Conservation (phyloP, 2,888 invertebrate genomes). For the Cancer borealis region DNA sequence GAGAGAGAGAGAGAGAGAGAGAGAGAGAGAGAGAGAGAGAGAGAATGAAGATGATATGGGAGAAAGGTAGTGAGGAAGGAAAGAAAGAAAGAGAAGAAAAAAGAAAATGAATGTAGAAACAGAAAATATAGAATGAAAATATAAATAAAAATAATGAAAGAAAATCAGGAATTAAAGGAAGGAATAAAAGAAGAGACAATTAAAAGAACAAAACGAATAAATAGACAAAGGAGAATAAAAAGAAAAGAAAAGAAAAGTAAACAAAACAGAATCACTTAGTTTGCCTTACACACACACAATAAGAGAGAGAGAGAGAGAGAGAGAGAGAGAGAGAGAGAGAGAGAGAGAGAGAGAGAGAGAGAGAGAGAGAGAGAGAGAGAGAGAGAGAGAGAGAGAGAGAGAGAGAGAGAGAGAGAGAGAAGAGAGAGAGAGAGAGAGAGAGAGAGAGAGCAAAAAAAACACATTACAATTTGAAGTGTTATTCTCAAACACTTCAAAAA, state of each 20-base stretch:
- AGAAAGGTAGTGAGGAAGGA: too few species aligned
- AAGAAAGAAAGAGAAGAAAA: not conserved
- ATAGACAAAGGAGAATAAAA: not conserved
- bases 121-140: not conserved
- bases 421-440: not conserved
- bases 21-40: not conserved
- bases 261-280: not conserved
- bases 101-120: not conserved
- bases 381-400: not conserved
- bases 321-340: slow-evolving; percentile 7
- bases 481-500: not conserved
- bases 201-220: not conserved
- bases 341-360: not conserved
- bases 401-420: slow-evolving; percentile 5
- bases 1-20: not conserved
- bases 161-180: too few species aligned
- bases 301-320: not conserved
- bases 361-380: not conserved
- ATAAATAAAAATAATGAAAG: not conserved
- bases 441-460: not conserved
- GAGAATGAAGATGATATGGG: too few species aligned
- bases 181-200: too few species aligned
- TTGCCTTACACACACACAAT: too few species aligned
- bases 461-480: not conserved
- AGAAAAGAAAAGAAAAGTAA: not conserved